Conservation (phyloP, 2,888 invertebrate genomes). For the Sarcophaga caerulescens region DNA sequence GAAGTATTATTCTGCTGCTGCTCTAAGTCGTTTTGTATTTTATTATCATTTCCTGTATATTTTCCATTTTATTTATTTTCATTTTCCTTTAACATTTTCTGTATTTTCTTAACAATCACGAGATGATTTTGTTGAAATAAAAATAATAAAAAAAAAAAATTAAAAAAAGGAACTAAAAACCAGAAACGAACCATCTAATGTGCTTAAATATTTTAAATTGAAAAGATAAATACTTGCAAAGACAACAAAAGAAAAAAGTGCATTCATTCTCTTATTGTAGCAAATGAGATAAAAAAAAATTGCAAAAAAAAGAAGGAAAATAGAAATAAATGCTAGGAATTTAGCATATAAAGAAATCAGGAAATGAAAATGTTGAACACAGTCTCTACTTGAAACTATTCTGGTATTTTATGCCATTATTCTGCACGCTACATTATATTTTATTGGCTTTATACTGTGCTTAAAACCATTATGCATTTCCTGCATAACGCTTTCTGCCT, state of each 20-base stretch:
- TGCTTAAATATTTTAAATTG: slow-evolving; percentile 61
- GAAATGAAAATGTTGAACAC: slow-evolving; percentile 59
- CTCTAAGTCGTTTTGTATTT: slow-evolving; percentile 58
- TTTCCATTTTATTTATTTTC: slow-evolving; percentile 1
- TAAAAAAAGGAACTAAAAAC: slow-evolving; percentile 5
- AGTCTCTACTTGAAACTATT: too few relatives aligned
- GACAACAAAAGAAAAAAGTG: background rate
- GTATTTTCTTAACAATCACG: slow-evolving; percentile 38
- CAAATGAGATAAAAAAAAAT: background rate
- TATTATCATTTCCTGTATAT: slow-evolving; percentile 63
- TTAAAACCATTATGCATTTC: slow-evolving; percentile 24
- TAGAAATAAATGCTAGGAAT: slow-evolving; percentile 31
- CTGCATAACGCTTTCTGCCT: background rate
- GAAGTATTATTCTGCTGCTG: slow-evolving; percentile 11
- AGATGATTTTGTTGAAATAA: slow-evolving; percentile 50
- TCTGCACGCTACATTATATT: slow-evolving; percentile 27
- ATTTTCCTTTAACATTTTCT: background rate
- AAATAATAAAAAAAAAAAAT: slow-evolving; percentile 13
- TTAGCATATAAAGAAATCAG: slow-evolving; percentile 53
- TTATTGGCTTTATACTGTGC: slow-evolving; percentile 45
- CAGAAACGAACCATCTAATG: slow-evolving; percentile 37
- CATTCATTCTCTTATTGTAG: slow-evolving; percentile 24
- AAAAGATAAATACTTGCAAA: slow-evolving; percentile 60
- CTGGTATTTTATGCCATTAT: too few relatives aligned
- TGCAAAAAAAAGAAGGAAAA: background rate